A percentile compares a stretch with the other conserved stretches of the same genome.
phyloP scores from a whole-genome alignment of 2,797 vertebrate genomes.

The Microctenopoma steveboyesi region DNA sequence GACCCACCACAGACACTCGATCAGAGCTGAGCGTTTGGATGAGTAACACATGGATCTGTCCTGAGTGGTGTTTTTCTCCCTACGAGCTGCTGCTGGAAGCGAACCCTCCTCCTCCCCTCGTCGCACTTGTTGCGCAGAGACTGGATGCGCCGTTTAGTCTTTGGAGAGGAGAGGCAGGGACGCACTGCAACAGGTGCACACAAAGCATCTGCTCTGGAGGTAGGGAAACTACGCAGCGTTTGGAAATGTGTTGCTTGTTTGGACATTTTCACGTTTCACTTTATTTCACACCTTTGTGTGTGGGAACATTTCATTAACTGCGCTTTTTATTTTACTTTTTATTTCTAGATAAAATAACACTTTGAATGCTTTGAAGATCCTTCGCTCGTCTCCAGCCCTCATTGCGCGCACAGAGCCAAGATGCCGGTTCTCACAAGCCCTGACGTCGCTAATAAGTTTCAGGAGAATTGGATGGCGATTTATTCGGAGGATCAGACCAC shows the following conservation, averaged over 20 bases:
- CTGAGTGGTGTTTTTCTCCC: slow-evolving; percentile 25
- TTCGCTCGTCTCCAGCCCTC: slow-evolving; percentile 6
- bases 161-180: slow-evolving; percentile 65
- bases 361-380: slow-evolving; percentile 67
- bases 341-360: slow-evolving; percentile 36
- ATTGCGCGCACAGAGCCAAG: slow-evolving; percentile 41
- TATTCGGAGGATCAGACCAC: slow-evolving; percentile 76
- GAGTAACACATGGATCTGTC: slow-evolving; percentile 51
- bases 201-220: slow-evolving; percentile 55
- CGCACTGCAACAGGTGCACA: slow-evolving; percentile 75
- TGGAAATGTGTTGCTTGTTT: not conserved
- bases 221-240: slow-evolving; percentile 38
- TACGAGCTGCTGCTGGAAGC: slow-evolving; percentile 50
- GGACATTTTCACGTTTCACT: not conserved
- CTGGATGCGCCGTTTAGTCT: slow-evolving; percentile 64
- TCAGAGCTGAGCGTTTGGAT: slow-evolving; percentile 7
- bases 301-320: not conserved
- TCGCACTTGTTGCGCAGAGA: slow-evolving; percentile 84
- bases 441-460: slow-evolving; percentile 80
- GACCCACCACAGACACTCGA: slow-evolving; percentile 20
- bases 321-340: slow-evolving; percentile 3
- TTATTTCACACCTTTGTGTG: not conserved
- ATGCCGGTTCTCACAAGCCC: slow-evolving; percentile 87
- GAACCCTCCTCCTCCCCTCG: slow-evolving; percentile 49
- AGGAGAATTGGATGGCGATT: slow-evolving; percentile 80